Percentiles rank a stretch among this genome's conserved stretches.
Evolutionary conservation across 2,888 invertebrate species (phyloP).

Genomic region (Lepidochitona cinerea): DNA sequence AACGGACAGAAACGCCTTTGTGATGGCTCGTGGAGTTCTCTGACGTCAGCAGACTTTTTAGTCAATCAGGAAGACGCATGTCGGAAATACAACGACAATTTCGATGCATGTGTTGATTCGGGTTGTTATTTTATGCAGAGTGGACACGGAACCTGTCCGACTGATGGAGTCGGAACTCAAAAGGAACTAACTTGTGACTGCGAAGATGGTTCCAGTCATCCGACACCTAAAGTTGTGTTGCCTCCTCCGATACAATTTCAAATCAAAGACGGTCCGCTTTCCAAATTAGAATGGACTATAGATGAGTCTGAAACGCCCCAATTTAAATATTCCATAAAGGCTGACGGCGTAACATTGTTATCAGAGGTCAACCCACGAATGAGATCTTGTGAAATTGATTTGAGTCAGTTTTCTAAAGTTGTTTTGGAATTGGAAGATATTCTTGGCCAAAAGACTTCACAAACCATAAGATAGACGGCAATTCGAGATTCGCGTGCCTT

Average conservation of each 20-base stretch:
- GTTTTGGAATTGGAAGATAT: neutral
- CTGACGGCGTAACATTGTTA: neutral
- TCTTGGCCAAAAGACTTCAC: neutral
- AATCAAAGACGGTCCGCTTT: neutral
- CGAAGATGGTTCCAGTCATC: slow-evolving; percentile 56
- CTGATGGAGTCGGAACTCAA: neutral
- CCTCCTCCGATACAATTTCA: neutral
- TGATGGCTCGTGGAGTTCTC: neutral
- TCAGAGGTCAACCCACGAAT: neutral
- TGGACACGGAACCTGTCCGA: slow-evolving; percentile 33
- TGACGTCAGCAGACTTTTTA: neutral
- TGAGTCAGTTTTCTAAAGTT: neutral
- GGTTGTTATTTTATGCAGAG: neutral
- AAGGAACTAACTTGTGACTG: slow-evolving; percentile 12
- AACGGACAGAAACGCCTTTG: neutral
- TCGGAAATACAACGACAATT: neutral
- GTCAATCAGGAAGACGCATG: neutral
- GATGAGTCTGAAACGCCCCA: neutral
- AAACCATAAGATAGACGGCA: neutral
- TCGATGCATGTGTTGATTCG: neutral
- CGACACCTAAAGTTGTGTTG: slow-evolving; percentile 81
- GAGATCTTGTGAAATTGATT: neutral
- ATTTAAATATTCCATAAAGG: neutral
- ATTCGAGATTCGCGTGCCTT: neutral
- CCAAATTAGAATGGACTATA: neutral